Evolutionary conservation across 2,113 vertebrate species (phyloP).

Genomic region (Pseudolaguvia tuberculata): DNA sequence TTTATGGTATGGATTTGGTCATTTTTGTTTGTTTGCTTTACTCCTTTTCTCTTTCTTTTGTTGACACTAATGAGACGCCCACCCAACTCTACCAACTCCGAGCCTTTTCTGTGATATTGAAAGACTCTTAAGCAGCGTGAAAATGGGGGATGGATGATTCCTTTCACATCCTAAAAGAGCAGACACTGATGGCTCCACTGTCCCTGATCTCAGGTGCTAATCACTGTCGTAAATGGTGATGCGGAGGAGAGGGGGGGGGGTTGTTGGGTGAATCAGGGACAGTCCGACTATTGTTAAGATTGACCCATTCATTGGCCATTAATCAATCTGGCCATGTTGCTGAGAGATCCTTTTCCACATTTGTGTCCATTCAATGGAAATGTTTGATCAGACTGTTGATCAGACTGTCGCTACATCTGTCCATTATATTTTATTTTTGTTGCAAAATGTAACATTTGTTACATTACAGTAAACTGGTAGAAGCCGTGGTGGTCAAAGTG

Average conservation of each 20-base stretch:
- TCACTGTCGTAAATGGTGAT: slow-evolving; percentile 60
- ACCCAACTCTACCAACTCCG: slow-evolving; percentile 49
- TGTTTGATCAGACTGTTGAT: background rate
- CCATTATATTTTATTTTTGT: too few relatives aligned
- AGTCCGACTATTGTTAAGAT: background rate
- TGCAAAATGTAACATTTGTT: too few relatives aligned
- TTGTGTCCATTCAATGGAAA: background rate
- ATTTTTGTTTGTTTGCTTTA: slow-evolving; percentile 44
- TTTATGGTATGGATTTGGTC: background rate
- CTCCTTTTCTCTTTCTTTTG: slow-evolving; percentile 65
- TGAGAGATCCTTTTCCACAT: background rate
- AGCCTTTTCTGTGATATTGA: slow-evolving; percentile 57
- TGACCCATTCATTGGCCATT: background rate
- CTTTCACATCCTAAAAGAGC: slow-evolving; percentile 59
- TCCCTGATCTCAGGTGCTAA: slow-evolving; percentile 65
- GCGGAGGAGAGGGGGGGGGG: slow-evolving; percentile 42
- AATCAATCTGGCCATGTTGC: background rate
- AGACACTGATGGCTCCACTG: slow-evolving; percentile 43
- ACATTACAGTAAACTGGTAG: too few relatives aligned
- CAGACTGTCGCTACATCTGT: too few relatives aligned
- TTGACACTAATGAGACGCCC: slow-evolving; percentile 59
- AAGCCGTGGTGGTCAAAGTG: too few relatives aligned
- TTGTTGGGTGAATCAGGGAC: background rate
- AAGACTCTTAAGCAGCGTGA: slow-evolving; percentile 63
- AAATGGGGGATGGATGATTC: slow-evolving; percentile 53